A percentile compares a stretch with the other conserved stretches of the same genome.
phyloP scores from a whole-genome alignment of 2,888 invertebrate genomes.

The Congeria kusceri region DNA sequence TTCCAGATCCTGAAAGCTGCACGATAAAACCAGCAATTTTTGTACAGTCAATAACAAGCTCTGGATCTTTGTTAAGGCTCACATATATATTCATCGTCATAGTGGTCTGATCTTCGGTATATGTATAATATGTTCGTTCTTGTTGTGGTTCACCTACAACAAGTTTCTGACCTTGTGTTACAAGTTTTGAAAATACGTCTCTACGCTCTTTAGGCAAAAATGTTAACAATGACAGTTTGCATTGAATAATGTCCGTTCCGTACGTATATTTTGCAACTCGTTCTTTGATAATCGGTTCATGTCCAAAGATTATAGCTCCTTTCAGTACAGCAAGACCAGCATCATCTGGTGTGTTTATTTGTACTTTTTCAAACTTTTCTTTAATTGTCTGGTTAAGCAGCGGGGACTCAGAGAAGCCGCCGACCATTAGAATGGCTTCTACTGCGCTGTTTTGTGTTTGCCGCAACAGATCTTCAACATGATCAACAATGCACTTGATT shows the following conservation, averaged over 20 bases:
- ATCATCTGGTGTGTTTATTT: not conserved
- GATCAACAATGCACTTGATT: slow-evolving; percentile 28
- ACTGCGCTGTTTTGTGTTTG: slow-evolving; percentile 17
- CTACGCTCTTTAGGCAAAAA: no score
- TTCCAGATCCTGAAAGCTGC: not conserved
- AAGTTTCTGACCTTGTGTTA: not conserved
- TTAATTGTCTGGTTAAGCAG: slow-evolving; percentile 25
- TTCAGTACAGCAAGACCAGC: slow-evolving; percentile 1
- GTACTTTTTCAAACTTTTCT: not conserved
- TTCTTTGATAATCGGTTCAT: not conserved
- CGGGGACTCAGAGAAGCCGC: slow-evolving; percentile 42
- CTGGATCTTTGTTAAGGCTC: not conserved
- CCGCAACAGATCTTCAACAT: slow-evolving; percentile 20
- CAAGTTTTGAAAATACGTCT: not conserved
- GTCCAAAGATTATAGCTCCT: not conserved
- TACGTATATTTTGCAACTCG: not conserved
- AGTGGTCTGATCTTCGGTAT: not conserved
- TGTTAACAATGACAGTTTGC: no score
- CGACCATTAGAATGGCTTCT: slow-evolving; percentile 46
- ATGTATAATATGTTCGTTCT: not conserved
- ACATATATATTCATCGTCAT: not conserved
- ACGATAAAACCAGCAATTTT: not conserved
- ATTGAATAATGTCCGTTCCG: no score
- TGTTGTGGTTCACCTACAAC: not conserved
- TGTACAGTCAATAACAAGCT: not conserved